These are phyloP conservation scores for Temnothorax curvispinosus DNA, from an alignment of 1,140 invertebrate genomes.

Conservation along the genomic window DNA sequence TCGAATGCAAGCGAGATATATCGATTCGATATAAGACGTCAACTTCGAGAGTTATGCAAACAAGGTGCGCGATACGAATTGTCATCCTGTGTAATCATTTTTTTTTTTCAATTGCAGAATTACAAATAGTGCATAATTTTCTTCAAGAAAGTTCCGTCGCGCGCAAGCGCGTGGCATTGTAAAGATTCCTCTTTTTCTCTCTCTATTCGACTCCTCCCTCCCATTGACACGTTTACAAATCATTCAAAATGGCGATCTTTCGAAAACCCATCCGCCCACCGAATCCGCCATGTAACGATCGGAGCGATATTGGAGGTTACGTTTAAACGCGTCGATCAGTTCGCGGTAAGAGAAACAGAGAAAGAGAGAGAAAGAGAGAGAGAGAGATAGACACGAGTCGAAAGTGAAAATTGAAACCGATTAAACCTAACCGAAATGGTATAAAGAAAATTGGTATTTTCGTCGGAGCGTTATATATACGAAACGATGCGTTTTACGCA, in stretches of 20 bases:
- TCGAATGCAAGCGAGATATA: neutral
- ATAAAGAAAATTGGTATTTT: neutral
- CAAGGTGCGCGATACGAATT: neutral
- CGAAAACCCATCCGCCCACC: neutral
- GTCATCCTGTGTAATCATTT: too few species aligned
- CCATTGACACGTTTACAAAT: neutral
- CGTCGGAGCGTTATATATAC: neutral
- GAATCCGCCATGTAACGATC: conserved; percentile 15
- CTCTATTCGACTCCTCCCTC: too few species aligned
- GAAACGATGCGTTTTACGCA: neutral
- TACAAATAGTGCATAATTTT: neutral
- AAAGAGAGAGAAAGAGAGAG: neutral
- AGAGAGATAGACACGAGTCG: neutral
- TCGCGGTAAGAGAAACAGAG: neutral
- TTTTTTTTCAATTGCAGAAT: neutral
- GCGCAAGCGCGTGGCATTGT: neutral
- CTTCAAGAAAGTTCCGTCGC: neutral
- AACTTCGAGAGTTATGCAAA: neutral
- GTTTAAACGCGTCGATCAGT: neutral
- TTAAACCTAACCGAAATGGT: neutral
- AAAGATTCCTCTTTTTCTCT: neutral
- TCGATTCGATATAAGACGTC: neutral
- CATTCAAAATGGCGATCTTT: conserved; percentile 1
- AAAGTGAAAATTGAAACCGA: conserved; percentile 1
- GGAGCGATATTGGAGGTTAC: conserved; percentile 16